A percentile compares a stretch with the other conserved stretches of the same genome.
Evolutionary conservation across 2,888 invertebrate genomes (phyloP).

Genomic region (Stenchaetothrips biformis): DNA sequence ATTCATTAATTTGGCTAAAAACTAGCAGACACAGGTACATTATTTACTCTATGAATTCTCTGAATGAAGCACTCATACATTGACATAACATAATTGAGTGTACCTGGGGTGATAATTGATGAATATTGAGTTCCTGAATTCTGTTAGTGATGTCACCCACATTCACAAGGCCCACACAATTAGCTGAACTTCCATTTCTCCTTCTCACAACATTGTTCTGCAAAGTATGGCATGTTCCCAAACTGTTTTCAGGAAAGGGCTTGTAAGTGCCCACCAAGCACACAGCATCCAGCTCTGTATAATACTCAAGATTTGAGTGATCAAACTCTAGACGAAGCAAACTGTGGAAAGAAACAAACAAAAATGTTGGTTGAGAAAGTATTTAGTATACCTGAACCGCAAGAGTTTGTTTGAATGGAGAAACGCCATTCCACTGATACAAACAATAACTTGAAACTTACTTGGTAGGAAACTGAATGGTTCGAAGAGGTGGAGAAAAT

Average conservation of each 20-base stretch:
- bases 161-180: neutral
- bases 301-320: conserved; percentile 73
- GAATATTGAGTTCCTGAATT: conserved; percentile 37
- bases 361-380: conserved; percentile 34
- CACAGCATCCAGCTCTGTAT: conserved; percentile 83
- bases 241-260: conserved; percentile 32
- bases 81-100: neutral
- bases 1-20: too few relatives aligned
- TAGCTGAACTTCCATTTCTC: conserved; percentile 26
- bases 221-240: conserved; percentile 11
- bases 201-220: conserved; percentile 23
- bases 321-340: conserved; percentile 80
- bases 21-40: too few relatives aligned
- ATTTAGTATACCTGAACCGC: conserved; percentile 32
- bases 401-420: conserved; percentile 14
- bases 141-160: conserved; percentile 36
- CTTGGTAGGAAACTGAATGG: conserved; percentile 55
- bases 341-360: conserved; percentile 48
- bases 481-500: conserved; percentile 67
- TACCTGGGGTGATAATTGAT: conserved; percentile 37
- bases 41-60: too few relatives aligned
- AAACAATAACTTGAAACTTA: conserved; percentile 46
- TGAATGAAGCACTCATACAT: too few relatives aligned
- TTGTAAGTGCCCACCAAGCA: conserved; percentile 64
- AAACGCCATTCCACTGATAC: conserved; percentile 22